Base-by-base conservation (phyloP, 2,888 invertebrate genomes). In the Ornithoptera alexandrae region DNA sequence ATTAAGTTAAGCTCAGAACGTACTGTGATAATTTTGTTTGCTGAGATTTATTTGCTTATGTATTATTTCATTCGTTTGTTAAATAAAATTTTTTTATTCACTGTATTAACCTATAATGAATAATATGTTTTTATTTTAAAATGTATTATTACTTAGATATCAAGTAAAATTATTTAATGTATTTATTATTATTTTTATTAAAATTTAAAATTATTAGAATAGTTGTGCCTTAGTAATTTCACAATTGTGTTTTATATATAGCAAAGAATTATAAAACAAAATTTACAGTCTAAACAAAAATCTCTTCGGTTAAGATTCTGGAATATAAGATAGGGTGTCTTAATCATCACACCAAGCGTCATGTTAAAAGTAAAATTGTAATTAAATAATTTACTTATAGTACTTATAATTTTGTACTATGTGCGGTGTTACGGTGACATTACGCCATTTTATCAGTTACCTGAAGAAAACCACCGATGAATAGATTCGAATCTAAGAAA, bases 1-100 rank as follows among this genome's bases (percentile, higher is more conserved):
- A 7, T 73, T 73, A 68, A 67, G 70, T 68, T 73, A 74, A 77
- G 88, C 86, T 88, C 86, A 84, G 83, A 85, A 84, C 83, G 80
- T 82, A 82, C 84, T 89, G 88, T 89, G 90, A 89, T 89, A 87
- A 80, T 72, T 73, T 72, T 71, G 67, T 76, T 46, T 72, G 72
- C 70, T 75, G 71, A 63, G 69, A 73, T 74, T 65, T 68, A 68
- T 72, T 71, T 60, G 61, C 67, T 68, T 62, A 65, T 68, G 60
- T 57, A 39, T 7, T 56, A 57, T 56, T 65, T 57, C 36, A 50
- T 53, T 5, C 5, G 18, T 20, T 57, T n/a, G 6, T 5, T 57
- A 57, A 20, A 57, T 53, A n/a, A 53, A 1, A 0, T 53, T 18
- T 18, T n/a, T 18, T 18, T 30, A 30, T 53, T 53, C 53, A 15